phyloP scores from a whole-genome alignment of 1,140 invertebrate genomes.

The Brachionus rotundiformis region DNA sequence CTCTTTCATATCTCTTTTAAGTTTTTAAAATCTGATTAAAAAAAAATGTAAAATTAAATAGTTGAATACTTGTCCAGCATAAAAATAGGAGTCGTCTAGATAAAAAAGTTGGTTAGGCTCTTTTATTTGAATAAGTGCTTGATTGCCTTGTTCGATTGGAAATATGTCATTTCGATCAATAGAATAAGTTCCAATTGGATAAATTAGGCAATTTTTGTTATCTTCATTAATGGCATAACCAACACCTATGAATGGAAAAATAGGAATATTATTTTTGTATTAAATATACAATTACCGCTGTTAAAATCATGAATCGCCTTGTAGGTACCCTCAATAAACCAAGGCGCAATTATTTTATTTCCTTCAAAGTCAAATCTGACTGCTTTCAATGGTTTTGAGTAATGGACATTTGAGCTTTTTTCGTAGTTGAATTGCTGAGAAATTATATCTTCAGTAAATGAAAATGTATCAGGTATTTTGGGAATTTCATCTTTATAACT shows the following conservation, averaged over 20 bases:
- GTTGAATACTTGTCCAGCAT: constrained; percentile 27
- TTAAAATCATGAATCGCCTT: constrained; percentile 45
- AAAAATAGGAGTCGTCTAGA: constrained; percentile 30
- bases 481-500: constrained; percentile 30
- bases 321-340: constrained; percentile 1
- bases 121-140: constrained; percentile 11
- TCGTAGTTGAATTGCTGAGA: neutral
- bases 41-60: neutral
- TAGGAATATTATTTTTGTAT: neutral
- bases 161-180: constrained; percentile 25
- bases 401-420: neutral
- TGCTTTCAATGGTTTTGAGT: neutral
- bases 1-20: constrained; percentile 24
- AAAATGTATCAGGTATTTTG: constrained; percentile 14
- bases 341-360: neutral
- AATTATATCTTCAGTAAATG: neutral
- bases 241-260: neutral
- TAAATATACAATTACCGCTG: neutral
- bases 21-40: neutral
- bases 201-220: constrained; percentile 20
- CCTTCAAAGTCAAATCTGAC: constrained; percentile 18
- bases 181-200: constrained; percentile 46
- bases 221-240: constrained; percentile 26
- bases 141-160: neutral
- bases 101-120: neutral